Base-by-base conservation (phyloP, 2,797 vertebrate genomes). In the Sphenodon punctatus region DNA sequence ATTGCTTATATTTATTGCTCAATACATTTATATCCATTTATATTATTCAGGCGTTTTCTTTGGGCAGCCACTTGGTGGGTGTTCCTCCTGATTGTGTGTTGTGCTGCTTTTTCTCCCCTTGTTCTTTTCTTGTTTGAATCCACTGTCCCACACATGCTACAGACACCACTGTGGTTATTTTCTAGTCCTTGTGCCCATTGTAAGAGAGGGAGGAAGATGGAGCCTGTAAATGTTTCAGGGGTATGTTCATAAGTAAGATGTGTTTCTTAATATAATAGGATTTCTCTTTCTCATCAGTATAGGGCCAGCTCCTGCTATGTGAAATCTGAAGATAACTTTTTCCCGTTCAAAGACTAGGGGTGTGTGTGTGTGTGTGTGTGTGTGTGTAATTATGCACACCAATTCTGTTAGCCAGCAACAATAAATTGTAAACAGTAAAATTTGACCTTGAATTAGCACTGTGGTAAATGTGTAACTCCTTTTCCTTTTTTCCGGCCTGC, bases 391-490 rank as follows among this genome's bases (percentile, higher is more conserved):
- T 51, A 80, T 20, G 10, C 64, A 10, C 42, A 51, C 15, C 41
- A 7, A 23, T 64, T 84, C 60, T 32, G 11, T 32, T 72, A 66
- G 46, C 15, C 23, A 66, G n/a, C 60, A 55, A 17, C 68, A 88
- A 49, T 67, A 89, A 71, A 75, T 81, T 27, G 38, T 43, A 51
- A 61, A 55, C n/a, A 75, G 6, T 75, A 84, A 74, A 67, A 67
- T 71, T 58, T 85, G 51, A 65, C 17, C 43, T 79, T 68, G 61
- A 90, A 75, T 80, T 81, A 86, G 8, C 42, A 66, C 23, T 36
- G 16, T 27, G 41, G 78, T 22, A 36, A 70, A 63, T 49, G 13
- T 48, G 2, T 48, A 10, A 55, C 43, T 25, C 12, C 4, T 85
- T 82, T 70, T 59, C 16, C 22, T 38, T 79, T 48, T 67, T 32